Evolutionary conservation across 2,888 invertebrate genomes (phyloP), one percentile per base, ranked within the genome.

Genomic region (Clunio marinus): DNA sequence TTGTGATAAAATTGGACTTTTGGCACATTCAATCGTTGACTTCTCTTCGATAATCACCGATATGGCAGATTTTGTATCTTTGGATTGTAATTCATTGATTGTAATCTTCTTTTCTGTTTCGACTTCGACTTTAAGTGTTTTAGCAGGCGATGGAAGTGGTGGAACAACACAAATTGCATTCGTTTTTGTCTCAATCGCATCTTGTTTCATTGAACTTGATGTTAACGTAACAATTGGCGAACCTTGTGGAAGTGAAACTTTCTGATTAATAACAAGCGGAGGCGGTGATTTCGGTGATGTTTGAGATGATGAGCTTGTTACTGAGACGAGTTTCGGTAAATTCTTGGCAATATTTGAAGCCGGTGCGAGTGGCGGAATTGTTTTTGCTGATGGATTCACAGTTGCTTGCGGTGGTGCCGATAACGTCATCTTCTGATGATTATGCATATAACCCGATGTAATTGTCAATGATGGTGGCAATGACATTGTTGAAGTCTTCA

Each of bases 1-100:
- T 73, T 88, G 88, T 70, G 90, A 89, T 60, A 91, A 76, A 69
- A 91, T 90, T 10, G 91, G 91, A 73, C 88, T 89, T 73, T 87
- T 87, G 69, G 80, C 77, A 70, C 76, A 74, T 60, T 65, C 63
- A 22, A 65, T 65, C 57, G 57, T 58, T 15, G 45, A 41, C 15
- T 69, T 70, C 24, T 70, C 69, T 59, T 68, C 58, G 28, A 71
- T 68, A 32, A 71, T 71, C 7, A 69, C 69, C 1, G 69, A 70
- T 20, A 69, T 65, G 17, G 69, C 70, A 57, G 46, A 51, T 37
- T 67, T 69, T 20, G 60, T 63, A 45, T 65, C 68, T 2, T 69
- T 45, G 37, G 63, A 35, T 15, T 62, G 10, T n/a, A n/a, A n/a
- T 27, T 69, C 66, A 46, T 63, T 35, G 13, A 63, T 25, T 17